phyloP scores from a whole-genome alignment of 2,797 vertebrate genomes.

The Semaprochilodus insignis region DNA sequence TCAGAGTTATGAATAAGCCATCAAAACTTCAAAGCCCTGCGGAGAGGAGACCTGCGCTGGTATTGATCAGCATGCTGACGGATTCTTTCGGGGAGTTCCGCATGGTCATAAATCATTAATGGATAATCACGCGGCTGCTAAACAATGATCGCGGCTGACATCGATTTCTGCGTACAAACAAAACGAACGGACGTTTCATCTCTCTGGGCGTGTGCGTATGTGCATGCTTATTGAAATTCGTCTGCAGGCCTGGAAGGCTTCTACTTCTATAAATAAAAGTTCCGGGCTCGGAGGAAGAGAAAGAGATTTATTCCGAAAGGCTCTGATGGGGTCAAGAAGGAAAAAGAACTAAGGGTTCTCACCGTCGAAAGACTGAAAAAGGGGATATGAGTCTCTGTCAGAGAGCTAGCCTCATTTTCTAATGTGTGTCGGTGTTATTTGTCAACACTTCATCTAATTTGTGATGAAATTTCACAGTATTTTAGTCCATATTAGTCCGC shows the following conservation, averaged over 20 bases:
- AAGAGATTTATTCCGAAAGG: neutral
- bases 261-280: neutral
- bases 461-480: too few relatives aligned
- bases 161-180: neutral
- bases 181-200: neutral
- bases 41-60: neutral
- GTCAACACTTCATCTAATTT: too few relatives aligned
- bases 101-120: slow-evolving; percentile 8
- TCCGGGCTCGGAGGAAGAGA: neutral
- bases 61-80: neutral
- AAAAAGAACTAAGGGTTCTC: neutral
- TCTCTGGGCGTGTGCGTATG: neutral
- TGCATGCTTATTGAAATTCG: neutral
- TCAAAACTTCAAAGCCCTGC: slow-evolving; percentile 16
- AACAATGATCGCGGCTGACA: neutral
- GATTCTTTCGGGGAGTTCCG: neutral
- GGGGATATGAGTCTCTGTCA: neutral
- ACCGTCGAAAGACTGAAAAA: neutral
- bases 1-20: neutral
- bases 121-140: slow-evolving; percentile 3
- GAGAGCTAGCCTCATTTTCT: neutral
- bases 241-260: neutral
- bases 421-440: neutral
- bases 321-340: neutral
- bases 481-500: too few relatives aligned